These are phyloP conservation scores for Dynastes tityus DNA, from an alignment of 2,888 invertebrate species.

Conservation along the genomic window DNA sequence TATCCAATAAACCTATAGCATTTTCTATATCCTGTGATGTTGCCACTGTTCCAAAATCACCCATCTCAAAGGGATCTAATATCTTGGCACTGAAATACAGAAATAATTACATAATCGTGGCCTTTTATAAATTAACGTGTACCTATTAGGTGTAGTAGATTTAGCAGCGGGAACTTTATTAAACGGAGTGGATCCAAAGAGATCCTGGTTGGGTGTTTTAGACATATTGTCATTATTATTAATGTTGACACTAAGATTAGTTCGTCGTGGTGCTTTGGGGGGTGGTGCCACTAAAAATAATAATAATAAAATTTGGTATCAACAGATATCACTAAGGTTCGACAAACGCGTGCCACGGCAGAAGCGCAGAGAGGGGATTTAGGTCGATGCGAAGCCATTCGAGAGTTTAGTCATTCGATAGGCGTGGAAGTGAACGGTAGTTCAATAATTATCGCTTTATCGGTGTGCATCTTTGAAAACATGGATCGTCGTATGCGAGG, in stretches of 20 bases:
- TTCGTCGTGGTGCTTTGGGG: conserved; percentile 80
- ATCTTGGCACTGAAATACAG: conserved; percentile 67
- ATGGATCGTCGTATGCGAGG: no score
- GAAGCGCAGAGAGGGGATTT: no score
- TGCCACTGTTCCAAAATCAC: conserved; percentile 76
- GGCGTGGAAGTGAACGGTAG: no score
- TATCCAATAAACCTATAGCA: conserved; percentile 86
- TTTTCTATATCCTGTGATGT: conserved; percentile 77
- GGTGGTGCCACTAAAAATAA: conserved; percentile 87
- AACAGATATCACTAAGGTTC: not conserved
- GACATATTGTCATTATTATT: conserved; percentile 61
- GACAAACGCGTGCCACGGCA: no score
- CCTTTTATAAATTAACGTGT: conserved; percentile 35
- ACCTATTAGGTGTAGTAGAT: conserved; percentile 61
- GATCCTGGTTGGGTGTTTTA: conserved; percentile 76
- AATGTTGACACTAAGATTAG: conserved; percentile 62
- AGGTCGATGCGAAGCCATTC: no score
- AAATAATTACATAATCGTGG: no score
- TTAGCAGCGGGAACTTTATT: conserved; percentile 60
- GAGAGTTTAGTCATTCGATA: no score
- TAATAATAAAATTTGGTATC: conserved; percentile 42
- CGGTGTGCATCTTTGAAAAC: no score
- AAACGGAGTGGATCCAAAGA: conserved; percentile 88
- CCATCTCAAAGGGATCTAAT: conserved; percentile 90
- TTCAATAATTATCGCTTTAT: no score